Percentiles rank a stretch among this genome's conserved stretches.
Conservation (phyloP, 1,140 invertebrate species). For the Aphelinus atriplicis region DNA sequence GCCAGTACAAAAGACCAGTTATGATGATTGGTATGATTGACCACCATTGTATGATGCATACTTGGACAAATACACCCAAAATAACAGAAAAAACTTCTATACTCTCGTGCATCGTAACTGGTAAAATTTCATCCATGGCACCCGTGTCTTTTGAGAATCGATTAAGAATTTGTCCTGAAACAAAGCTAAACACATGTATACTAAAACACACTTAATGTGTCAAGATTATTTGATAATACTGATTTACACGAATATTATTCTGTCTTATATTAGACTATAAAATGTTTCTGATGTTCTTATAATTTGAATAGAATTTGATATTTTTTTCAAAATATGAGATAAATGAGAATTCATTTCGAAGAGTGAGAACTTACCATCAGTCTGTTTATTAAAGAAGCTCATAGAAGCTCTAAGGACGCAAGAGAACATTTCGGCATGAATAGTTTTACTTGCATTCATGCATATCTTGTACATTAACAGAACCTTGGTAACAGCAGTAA, state of each 20-base stretch:
- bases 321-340: slow-evolving; percentile 47
- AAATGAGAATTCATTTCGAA: slow-evolving; percentile 16
- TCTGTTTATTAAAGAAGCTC: slow-evolving; percentile 76
- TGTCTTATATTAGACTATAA: too few species aligned
- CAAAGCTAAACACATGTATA: slow-evolving; percentile 74
- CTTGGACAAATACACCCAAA: slow-evolving; percentile 73
- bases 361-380: slow-evolving; percentile 65
- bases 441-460: slow-evolving; percentile 72
- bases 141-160: slow-evolving; percentile 88
- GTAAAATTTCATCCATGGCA: slow-evolving; percentile 85
- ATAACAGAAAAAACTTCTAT: slow-evolving; percentile 71
- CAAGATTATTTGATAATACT: too few species aligned
- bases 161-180: slow-evolving; percentile 81
- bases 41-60: slow-evolving; percentile 80
- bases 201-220: slow-evolving; percentile 71
- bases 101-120: slow-evolving; percentile 78
- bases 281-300: too few species aligned
- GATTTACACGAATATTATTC: too few species aligned
- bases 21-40: slow-evolving; percentile 76
- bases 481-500: slow-evolving; percentile 59
- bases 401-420: slow-evolving; percentile 72
- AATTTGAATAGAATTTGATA: not conserved
- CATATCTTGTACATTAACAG: slow-evolving; percentile 68
- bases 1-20: slow-evolving; percentile 73
- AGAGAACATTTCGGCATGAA: slow-evolving; percentile 76